These are phyloP conservation scores for Thera obeliscata DNA, from an alignment of 2,888 invertebrate genomes.

Conservation along the genomic window DNA sequence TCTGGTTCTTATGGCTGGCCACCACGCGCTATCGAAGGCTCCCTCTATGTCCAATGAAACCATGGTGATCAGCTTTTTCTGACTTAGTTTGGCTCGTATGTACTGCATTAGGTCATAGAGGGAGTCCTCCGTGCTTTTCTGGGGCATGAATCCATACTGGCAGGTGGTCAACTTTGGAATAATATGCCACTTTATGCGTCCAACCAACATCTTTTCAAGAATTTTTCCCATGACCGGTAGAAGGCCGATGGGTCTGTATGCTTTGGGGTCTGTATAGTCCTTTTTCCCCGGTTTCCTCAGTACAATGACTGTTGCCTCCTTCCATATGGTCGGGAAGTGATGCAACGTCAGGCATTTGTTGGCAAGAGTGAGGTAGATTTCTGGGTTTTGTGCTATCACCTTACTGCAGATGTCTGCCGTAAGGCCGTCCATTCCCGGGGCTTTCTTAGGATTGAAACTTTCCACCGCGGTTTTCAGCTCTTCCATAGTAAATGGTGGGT, in stretches of 20 bases:
- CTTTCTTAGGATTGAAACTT: constrained; percentile 37
- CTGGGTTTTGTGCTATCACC: not conserved
- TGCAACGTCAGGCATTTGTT: not conserved
- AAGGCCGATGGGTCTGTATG: constrained; percentile 41
- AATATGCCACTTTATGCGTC: constrained; percentile 11
- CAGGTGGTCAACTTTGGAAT: constrained; percentile 5
- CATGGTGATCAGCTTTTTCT: constrained; percentile 3
- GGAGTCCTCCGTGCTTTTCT: constrained; percentile 20
- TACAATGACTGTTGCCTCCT: constrained; percentile 17
- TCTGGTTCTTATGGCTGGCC: constrained; percentile 22
- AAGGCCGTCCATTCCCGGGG: constrained; percentile 27
- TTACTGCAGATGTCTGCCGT: constrained; percentile 4
- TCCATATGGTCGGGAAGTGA: constrained; percentile 15
- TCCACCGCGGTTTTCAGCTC: constrained; percentile 22
- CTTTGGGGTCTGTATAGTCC: constrained; percentile 31
- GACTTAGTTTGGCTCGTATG: constrained; percentile 1
- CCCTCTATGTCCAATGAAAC: constrained; percentile 11
- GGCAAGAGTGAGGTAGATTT: not conserved
- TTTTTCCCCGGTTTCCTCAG: constrained; percentile 7
- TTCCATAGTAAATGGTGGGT: constrained; percentile 22
- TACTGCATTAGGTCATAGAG: constrained; percentile 3
- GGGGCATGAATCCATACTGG: constrained; percentile 17
- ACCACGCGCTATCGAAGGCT: not conserved
- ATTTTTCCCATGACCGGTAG: constrained; percentile 40
- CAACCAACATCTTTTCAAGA: constrained; percentile 14